Evolutionary conservation across 1,140 invertebrate species (phyloP), one percentile per base, ranked within the genome.

Genomic region (Camponotus pennsylvanicus): DNA sequence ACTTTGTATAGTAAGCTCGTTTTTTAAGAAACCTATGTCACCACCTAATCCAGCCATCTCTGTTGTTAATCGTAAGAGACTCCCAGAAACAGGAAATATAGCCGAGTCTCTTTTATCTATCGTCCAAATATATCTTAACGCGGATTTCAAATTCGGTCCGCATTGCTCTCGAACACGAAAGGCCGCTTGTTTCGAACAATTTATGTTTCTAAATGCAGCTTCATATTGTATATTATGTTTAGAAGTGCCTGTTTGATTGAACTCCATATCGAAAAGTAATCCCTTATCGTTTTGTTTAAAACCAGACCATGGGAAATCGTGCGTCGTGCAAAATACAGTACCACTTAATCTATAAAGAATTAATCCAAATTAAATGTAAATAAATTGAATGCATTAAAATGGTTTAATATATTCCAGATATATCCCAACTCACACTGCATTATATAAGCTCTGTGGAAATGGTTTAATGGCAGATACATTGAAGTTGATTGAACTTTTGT

Each of bases 31-130:
- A 27, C 97, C 97, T 49, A 98, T 97, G 93, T 98, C 97, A 4
- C 98, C 98, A 32, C 98, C 98, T 1, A 99, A 93, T 1, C 98
- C 98, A 66, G 98, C 98, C 92, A 98, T 95, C 96, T 99, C 98
- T 88, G 97, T 96, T 8, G 95, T 96, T 73, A 97, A 95, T 93
- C 97, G 96, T 27, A 98, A 94, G 71, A 97, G 95, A 27, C 95
- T 94, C 21, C 98, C 98, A 84, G 91, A 93, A 37, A 96, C 96
- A 0, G 98, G 98, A 93, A 99, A 97, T 87, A 98, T 97, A 32
- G 95, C 89, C 86, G 97, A 96, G 94, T 99, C 97, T 86, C 98
- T 95, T 82, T 96, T 96, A 94, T 99, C 98, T 64, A 97, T 96
- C 0, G 96, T 96, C 83, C 97, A 96, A 64, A 97, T 97, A 93